Conservation (phyloP, 2,797 vertebrate genomes). For the Rhynchonycteris naso region DNA sequence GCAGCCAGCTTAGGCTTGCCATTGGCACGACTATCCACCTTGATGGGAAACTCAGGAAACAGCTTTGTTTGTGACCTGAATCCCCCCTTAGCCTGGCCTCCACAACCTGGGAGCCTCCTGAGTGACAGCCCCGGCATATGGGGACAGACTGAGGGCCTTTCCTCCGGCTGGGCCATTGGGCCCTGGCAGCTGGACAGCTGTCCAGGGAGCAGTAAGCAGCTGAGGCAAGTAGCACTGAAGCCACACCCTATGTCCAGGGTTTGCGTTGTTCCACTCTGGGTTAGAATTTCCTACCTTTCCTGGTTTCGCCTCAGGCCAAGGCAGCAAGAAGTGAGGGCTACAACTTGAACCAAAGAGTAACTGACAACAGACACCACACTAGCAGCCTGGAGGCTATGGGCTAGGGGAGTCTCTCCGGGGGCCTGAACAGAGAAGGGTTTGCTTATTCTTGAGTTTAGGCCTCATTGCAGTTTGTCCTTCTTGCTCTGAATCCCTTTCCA, state of each 20-base stretch:
- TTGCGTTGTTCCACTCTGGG: not conserved
- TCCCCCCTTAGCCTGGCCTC: not conserved
- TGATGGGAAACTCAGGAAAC: constrained; percentile 16
- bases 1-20: not conserved
- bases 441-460: not conserved
- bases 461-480: not conserved
- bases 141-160: not conserved
- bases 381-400: not conserved
- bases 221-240: not conserved
- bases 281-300: not conserved
- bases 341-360: not conserved
- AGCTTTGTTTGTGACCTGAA: constrained; percentile 6
- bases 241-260: not conserved
- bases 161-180: not conserved
- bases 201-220: not conserved
- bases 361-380: not conserved
- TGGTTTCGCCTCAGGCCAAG: not conserved
- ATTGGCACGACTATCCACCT: not conserved
- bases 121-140: constrained; percentile 62
- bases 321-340: not conserved
- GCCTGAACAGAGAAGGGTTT: not conserved
- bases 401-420: not conserved
- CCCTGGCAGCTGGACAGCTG: constrained; percentile 68
- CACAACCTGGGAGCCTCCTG: not conserved
- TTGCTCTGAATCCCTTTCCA: not conserved